Conservation (phyloP, 2,888 invertebrate species). For the Opisthograptis luteolata region DNA sequence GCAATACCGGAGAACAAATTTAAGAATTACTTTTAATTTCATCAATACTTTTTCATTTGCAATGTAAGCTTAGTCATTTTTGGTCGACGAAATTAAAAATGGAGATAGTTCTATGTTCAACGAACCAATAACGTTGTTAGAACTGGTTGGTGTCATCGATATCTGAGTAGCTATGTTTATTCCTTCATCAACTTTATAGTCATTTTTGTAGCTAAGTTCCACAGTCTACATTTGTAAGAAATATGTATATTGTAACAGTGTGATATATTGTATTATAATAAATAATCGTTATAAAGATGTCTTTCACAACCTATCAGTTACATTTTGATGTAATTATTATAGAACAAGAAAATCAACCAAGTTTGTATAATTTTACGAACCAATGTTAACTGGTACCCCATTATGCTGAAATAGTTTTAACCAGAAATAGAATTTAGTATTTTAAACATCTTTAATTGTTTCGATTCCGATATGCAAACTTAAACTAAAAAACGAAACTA, state of each 20-base stretch:
- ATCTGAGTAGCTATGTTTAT: no score
- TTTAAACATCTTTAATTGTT: not conserved
- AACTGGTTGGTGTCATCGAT: no score
- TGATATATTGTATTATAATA: slow-evolving; percentile 8
- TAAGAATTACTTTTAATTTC: no score
- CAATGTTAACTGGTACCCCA: slow-evolving; percentile 1
- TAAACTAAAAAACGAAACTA: no score
- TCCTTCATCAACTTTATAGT: not conserved
- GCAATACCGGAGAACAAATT: no score
- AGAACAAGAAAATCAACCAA: slow-evolving; percentile 4
- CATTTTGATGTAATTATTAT: slow-evolving; percentile 11
- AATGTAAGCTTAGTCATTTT: no score
- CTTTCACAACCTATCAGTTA: not conserved
- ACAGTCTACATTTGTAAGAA: not conserved
- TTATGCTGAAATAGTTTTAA: no score
- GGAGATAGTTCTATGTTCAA: no score
- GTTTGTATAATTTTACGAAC: slow-evolving; percentile 22
- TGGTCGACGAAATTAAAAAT: no score
- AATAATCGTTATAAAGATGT: slow-evolving; percentile 6
- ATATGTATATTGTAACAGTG: slow-evolving; percentile 7
- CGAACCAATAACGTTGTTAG: no score
- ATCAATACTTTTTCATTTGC: no score
- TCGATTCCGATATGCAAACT: no score
- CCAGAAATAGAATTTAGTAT: not conserved
- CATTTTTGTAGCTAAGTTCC: slow-evolving; percentile 2